Base-by-base conservation (phyloP, 2,888 invertebrate genomes). In the Cataglyphis altisquamis region DNA sequence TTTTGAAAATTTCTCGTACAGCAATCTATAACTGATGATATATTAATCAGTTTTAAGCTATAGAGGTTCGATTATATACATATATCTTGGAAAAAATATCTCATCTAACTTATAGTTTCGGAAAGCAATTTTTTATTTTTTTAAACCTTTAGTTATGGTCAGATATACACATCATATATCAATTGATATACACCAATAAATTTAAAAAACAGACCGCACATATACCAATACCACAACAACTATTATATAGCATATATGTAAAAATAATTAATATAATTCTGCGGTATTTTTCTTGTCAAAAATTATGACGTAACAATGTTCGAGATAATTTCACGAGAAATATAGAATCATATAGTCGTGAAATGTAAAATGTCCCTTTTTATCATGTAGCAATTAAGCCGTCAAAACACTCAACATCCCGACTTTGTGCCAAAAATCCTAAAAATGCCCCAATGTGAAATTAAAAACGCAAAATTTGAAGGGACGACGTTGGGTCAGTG, bases 401-500 rank as follows among this genome's bases (percentile, higher is more conserved):
- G 9, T 9, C 15, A 9, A 15, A 18, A 39, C 12, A 66, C 36
- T 64, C 63, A 36, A n/a, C 15, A 12, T 12, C 29, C 12, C 3
- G 9, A 45, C 25, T 64, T 64, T 36, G 15, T 5, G 18, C 1
- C 8, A 18, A n/a, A n/a, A n/a, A 32, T 21, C 9, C 25, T 39
- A 52, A 36, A 32, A 32, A 0, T 6, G 45, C 45, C 45, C 4
- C 1, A 2, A 39, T 52, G 1, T 29, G 36, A 41, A 29, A 18
- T 21, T 21, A 32, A 36, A 29, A 55, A 66, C 2, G 8, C 52
- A n/a, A 52, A 77, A 60, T 66, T 60, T 45, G 66, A 60, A 75
- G 66, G 67, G 66, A 77, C 36, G 48, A 41, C n/a, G 48, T 18
- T 80, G 80, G 87, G 83, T 89, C 89, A 82, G 74, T 81, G 82